These are phyloP conservation scores for Bombus huntii DNA, from an alignment of 1,140 invertebrate genomes.

Conservation along the genomic window DNA sequence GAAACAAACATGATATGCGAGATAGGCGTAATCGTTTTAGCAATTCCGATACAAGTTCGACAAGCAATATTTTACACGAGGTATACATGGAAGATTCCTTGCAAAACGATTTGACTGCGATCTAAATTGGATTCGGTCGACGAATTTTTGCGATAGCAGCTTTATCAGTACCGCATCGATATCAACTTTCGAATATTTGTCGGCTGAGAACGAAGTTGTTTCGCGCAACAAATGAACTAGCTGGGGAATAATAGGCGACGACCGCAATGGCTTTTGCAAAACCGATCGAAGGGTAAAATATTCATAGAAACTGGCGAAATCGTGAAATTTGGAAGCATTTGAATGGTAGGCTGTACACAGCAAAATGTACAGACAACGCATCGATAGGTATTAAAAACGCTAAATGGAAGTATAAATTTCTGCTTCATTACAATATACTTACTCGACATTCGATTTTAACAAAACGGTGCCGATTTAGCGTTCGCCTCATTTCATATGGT, in stretches of 20 bases:
- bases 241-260: constrained; percentile 31
- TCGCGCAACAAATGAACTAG: constrained; percentile 36
- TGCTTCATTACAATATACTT: not conserved
- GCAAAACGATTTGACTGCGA: constrained; percentile 24
- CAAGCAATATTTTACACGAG: constrained; percentile 5
- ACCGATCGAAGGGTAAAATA: not conserved
- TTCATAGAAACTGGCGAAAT: constrained; percentile 1
- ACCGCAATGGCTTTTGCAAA: constrained; percentile 39
- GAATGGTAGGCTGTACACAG: not conserved
- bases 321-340: not conserved
- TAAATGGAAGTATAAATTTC: not conserved
- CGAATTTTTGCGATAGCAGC: constrained; percentile 41
- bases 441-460: not conserved
- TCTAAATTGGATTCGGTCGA: constrained; percentile 41
- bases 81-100: not conserved
- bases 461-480: not conserved
- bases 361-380: not conserved
- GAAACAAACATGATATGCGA: not conserved
- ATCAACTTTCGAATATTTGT: constrained; percentile 46
- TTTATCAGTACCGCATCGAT: constrained; percentile 41
- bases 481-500: not conserved
- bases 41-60: constrained; percentile 11
- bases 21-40: constrained; percentile 28
- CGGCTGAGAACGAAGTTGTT: constrained; percentile 30
- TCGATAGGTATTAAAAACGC: not conserved